Conservation (phyloP, 2,797 vertebrate species). For the Sebastes glaucus region DNA sequence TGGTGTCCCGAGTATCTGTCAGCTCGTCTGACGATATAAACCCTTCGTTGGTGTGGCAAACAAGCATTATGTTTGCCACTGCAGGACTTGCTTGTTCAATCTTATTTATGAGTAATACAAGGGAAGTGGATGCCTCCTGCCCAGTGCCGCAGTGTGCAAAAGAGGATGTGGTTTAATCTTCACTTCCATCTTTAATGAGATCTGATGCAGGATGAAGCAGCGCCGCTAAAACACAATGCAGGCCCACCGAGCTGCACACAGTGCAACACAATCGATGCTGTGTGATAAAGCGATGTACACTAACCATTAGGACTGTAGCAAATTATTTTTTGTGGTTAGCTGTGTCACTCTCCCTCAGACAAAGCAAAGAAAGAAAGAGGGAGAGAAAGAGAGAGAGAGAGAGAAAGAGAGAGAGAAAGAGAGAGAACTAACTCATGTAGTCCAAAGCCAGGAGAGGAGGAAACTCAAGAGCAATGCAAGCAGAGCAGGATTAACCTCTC, state of each 20-base stretch:
- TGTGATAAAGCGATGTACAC: slow-evolving; percentile 55
- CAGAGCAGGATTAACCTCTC: slow-evolving; percentile 69
- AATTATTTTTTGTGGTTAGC: slow-evolving; percentile 58
- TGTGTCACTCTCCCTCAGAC: slow-evolving; percentile 28
- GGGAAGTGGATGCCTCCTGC: slow-evolving; percentile 63
- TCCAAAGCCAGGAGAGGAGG: slow-evolving; percentile 43
- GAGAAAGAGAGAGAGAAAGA: neutral
- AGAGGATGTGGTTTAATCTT: slow-evolving; percentile 76
- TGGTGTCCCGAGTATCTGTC: slow-evolving; percentile 36
- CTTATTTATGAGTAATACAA: slow-evolving; percentile 68
- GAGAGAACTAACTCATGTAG: slow-evolving; percentile 29
- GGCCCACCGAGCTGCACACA: slow-evolving; percentile 35
- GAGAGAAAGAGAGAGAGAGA: neutral
- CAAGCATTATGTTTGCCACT: slow-evolving; percentile 53
- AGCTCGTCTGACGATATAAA: slow-evolving; percentile 51
- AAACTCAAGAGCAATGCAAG: slow-evolving; percentile 58
- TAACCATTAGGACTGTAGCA: slow-evolving; percentile 55
- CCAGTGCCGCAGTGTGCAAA: slow-evolving; percentile 50
- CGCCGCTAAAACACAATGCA: slow-evolving; percentile 60
- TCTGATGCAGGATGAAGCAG: slow-evolving; percentile 68
- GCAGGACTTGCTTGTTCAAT: slow-evolving; percentile 61
- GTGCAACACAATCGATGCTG: slow-evolving; percentile 42
- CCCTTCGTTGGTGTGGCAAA: slow-evolving; percentile 44
- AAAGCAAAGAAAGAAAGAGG: neutral
- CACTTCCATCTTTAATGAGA: slow-evolving; percentile 81